Percentiles rank a stretch among this genome's conserved stretches.
Conservation (phyloP, 2,888 invertebrate species). For the Argyresthia albistria region DNA sequence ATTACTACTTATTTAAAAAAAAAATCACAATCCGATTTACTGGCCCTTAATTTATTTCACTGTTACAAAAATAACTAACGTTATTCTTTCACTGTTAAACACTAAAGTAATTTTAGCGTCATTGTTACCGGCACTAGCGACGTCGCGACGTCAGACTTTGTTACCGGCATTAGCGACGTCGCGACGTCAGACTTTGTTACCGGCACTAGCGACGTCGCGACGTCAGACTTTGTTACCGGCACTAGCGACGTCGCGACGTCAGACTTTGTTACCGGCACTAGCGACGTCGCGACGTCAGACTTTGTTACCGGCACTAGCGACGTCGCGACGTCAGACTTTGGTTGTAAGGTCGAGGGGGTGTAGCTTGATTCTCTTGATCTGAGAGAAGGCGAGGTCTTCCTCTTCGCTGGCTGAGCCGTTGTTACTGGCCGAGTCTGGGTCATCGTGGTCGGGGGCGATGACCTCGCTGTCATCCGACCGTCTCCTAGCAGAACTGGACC, state of each 20-base stretch:
- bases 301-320: too few relatives aligned
- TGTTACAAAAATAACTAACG: constrained; percentile 19
- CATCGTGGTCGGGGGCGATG: constrained; percentile 51
- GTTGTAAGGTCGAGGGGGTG: constrained; percentile 78
- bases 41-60: constrained; percentile 49
- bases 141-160: constrained; percentile 72
- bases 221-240: constrained; percentile 70
- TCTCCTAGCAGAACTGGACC: constrained; percentile 62
- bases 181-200: constrained; percentile 75
- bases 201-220: too few relatives aligned
- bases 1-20: constrained; percentile 33
- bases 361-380: constrained; percentile 71
- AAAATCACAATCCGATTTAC: constrained; percentile 66
- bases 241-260: too few relatives aligned
- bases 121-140: not conserved
- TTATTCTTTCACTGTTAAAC: not conserved
- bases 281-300: too few relatives aligned
- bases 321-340: constrained; percentile 72
- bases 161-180: too few relatives aligned
- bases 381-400: constrained; percentile 69
- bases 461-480: constrained; percentile 66
- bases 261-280: not conserved
- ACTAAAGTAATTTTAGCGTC: not conserved
- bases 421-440: constrained; percentile 54
- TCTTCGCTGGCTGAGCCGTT: constrained; percentile 60